A percentile compares a stretch with the other conserved stretches of the same genome.
phyloP scores from a whole-genome alignment of 2,113 vertebrate species.

The Gopherus flavomarginatus region DNA sequence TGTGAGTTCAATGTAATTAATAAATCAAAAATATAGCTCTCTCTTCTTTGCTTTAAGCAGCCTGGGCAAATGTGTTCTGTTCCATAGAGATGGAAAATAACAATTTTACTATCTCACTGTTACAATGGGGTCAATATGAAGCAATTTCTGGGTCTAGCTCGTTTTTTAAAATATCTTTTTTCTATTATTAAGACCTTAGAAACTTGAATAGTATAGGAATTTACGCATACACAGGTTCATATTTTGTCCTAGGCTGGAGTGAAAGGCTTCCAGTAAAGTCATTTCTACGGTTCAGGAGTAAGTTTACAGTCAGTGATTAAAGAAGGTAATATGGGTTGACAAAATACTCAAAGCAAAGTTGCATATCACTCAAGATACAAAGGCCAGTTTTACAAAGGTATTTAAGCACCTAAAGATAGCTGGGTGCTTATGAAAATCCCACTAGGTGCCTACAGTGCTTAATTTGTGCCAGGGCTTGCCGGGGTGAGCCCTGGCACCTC shows the following conservation, averaged over 20 bases:
- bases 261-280: background rate
- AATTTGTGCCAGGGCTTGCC: background rate
- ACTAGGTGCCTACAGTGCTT: background rate
- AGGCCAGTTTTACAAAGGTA: background rate
- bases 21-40: conserved; percentile 3
- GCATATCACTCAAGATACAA: background rate
- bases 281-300: background rate
- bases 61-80: background rate
- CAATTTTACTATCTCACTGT: background rate
- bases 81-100: background rate
- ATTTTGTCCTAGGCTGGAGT: background rate
- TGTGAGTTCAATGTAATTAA: conserved; percentile 1
- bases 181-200: background rate
- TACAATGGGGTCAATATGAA: background rate
- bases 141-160: background rate
- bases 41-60: background rate
- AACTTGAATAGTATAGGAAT: background rate
- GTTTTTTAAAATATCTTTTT: background rate
- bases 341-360: background rate
- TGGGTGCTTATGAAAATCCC: background rate
- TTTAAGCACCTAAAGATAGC: background rate
- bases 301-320: background rate
- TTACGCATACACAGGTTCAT: background rate
- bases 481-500: background rate
- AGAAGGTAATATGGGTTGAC: background rate